Base-by-base conservation (phyloP, 1,140 invertebrate genomes). In the Bombus huntii region DNA sequence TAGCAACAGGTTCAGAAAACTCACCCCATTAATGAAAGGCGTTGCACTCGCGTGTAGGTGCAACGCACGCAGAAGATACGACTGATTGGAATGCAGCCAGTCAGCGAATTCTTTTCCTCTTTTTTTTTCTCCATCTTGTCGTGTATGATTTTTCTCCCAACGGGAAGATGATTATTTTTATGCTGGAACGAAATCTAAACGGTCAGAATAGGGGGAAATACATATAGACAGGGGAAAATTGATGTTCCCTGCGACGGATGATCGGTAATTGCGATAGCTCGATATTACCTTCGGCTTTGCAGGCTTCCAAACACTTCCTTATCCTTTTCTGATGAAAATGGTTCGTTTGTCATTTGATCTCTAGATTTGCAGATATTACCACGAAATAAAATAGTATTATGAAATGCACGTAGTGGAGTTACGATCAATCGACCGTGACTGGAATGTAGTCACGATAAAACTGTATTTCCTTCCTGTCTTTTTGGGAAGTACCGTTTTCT, bases 1-100 rank as follows among this genome's bases (percentile, higher is more conserved):
- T 70, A 85, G 85, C 81, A 83, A 87, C 85, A 87, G 85, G 85
- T 87, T 83, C 74, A 77, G 74, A 42, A 73, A 83, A 87, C 68
- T 42, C 47, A 85, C 76, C 76, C 76, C 68, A 79, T 85, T 85
- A 80, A 80, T 79, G 66, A 85, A 80, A 85, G 83, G 22, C 77
- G 83, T 80, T 80, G 83, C 76, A 86, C 71, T 80, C 84, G 62
- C 62, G 47, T 59, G 80, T 76, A 72, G 71, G 71, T 82, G 71
- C 59, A 75, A 82, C 62, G 80, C 57, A 80, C 83, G 66, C 34
- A 85, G 82, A 87, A 78, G 81, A 78, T 44, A 79, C 75, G 59
- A 80, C 28, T 53, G 74, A 88, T 89, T 57, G 88, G 87, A 85
- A 85, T 85, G 76, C 68, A 47, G 57, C 47, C 37, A 44, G 22